These are phyloP conservation scores for Cheumatopsyche charites DNA, from an alignment of 1,140 invertebrate species.

Conservation along the genomic window DNA sequence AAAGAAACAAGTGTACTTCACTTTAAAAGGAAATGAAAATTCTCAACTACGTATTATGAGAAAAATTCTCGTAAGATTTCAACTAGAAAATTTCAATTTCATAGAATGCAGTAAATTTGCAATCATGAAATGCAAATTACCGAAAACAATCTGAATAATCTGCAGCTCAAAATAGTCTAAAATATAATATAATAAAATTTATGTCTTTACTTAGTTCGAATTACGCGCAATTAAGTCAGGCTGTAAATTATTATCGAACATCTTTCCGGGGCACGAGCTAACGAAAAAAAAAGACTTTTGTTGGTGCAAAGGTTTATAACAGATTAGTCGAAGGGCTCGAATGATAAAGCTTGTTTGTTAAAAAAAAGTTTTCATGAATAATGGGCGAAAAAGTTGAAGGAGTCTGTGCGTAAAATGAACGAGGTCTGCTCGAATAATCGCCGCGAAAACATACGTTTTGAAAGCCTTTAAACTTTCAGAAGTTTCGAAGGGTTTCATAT, in stretches of 20 bases:
- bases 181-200: too few species aligned
- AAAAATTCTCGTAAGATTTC: too few species aligned
- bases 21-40: too few species aligned
- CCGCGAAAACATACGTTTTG: background rate
- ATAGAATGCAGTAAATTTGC: too few species aligned
- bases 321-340: slow-evolving; percentile 29
- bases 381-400: slow-evolving; percentile 32
- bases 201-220: too few species aligned
- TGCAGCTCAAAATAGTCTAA: too few species aligned
- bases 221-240: background rate
- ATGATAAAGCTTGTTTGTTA: slow-evolving; percentile 32
- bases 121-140: too few species aligned
- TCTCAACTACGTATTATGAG: too few species aligned
- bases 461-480: background rate
- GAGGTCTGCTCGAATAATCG: slow-evolving; percentile 12
- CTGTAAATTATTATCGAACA: slow-evolving; percentile 4
- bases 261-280: background rate
- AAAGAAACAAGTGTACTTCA: too few species aligned
- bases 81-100: too few species aligned
- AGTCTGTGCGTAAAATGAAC: slow-evolving; percentile 31
- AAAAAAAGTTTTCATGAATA: slow-evolving; percentile 33
- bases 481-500: too few species aligned
- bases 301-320: slow-evolving; percentile 32
- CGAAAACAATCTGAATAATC: too few species aligned
- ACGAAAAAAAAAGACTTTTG: slow-evolving; percentile 21